Evolutionary conservation across 2,797 vertebrate genomes (phyloP), one percentile per base, ranked within the genome.

Genomic region (Urosaurus nigricauda): DNA sequence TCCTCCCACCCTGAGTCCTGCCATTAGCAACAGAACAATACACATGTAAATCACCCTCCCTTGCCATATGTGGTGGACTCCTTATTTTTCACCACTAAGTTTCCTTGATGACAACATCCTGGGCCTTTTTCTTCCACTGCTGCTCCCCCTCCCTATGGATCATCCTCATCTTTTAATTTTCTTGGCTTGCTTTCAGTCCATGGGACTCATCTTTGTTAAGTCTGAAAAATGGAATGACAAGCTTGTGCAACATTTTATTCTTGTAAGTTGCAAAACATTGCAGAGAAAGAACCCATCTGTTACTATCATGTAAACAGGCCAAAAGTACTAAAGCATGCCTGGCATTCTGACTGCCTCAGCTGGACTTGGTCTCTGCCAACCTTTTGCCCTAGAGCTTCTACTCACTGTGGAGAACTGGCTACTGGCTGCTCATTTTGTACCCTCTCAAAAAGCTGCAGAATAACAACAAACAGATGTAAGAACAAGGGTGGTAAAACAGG

Each of bases 241-340:
- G n/a, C 63, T 79, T 63, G 80, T 63, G 83, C 74, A 87, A 88
- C 74, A 79, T 90, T 89, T 78, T 79, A 91, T 89, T 94, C 87
- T 92, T 89, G 88, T 80, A 63, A 90, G 83, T 94, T 89, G 63
- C 56, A 92, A 93, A 95, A 90, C 89, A 93, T 95, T 79, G 89
- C 91, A 94, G 90, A 93, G 85, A 89, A 93, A 80, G 77, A 83
- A 89, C 83, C 95, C 89, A 96, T 94, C 84, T 94, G 86, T 80
- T 90, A 35, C 17, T 86, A 63, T 70, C 53, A 63, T 75, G 79
- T 88, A 93, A 92, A 93, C 51, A 80, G 87, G 88, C 93, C 90
- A 89, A 85, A 84, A 95, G 79, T 56, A 81, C 86, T 87, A 71
- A 89, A 85, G 87, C 87, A 83, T 90, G 86, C 71, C 90, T 80